Base-by-base conservation (phyloP, 2,797 vertebrate species). In the Bradypus variegatus region DNA sequence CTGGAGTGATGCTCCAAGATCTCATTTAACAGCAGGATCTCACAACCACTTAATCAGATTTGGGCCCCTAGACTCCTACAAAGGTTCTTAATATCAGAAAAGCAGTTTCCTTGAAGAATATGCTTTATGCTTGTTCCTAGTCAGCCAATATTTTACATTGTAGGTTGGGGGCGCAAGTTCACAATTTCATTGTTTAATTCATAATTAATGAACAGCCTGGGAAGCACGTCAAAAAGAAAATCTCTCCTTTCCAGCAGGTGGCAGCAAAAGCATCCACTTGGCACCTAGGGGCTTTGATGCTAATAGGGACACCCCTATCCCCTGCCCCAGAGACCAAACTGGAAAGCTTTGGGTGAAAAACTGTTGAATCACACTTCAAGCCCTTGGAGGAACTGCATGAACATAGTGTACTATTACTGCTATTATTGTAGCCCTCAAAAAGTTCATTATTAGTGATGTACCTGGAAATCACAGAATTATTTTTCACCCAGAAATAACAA, bases 141-240 rank as follows among this genome's bases (percentile, higher is more conserved):
- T 67, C 53, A 76, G 25, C 67, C 15, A 13, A 14, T 65, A 73
- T 72, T 91, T 82, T 65, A 76, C 25, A 36, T 10, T 38, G 38
- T 55, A 86, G 70, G 64, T 10, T 19, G 31, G 65, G 33, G 91
- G 65, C 77, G 96, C 75, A 83, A 81, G 77, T 78, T 93, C 94
- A 93, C 88, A 94, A 72, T 62, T 88, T 78, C 70, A 1, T 95
- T 80, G 86, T 72, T 94, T 84, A 96, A 89, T 93, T 94, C 96
- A 95, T 94, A 96, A 96, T 96, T 97, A 96, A 96, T 91, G 92
- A 95, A 94, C 65, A 92, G 94, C 95, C 94, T 88, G 94, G 65
- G 84, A 95, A 91, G 85, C 93, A 88, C 89, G 90, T 88, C 90
- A 58, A 86, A 88, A 86, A 91, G 33, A 55, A 87, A 95, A 83